Percentiles rank a stretch among this genome's conserved stretches.
Conservation (phyloP, 2,113 vertebrate genomes). For the Sakesphorus luctuosus region DNA sequence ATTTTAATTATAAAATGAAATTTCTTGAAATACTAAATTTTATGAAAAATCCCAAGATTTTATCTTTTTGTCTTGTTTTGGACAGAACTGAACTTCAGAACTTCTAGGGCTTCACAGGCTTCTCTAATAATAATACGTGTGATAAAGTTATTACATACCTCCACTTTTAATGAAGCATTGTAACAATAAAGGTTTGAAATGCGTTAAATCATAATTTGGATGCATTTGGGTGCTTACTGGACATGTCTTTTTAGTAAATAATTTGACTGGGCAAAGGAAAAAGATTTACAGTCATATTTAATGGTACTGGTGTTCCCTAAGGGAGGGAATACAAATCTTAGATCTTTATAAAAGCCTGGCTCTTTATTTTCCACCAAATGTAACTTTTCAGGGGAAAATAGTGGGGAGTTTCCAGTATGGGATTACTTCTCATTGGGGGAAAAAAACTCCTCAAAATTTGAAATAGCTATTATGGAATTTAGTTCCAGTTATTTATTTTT, state of each 20-base stretch:
- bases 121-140: neutral
- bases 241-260: neutral
- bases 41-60: neutral
- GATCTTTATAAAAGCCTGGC: neutral
- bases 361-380: neutral
- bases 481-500: neutral
- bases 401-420: neutral
- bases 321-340: neutral
- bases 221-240: neutral
- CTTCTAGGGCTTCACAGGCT: neutral
- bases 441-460: neutral
- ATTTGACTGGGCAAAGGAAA: neutral
- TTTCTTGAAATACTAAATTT: neutral
- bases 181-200: neutral
- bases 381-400: neutral
- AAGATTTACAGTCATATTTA: neutral
- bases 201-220: neutral
- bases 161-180: neutral
- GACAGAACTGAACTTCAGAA: neutral
- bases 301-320: neutral
- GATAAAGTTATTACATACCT: neutral
- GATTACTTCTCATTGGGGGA: neutral
- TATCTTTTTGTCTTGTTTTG: neutral
- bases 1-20: neutral
- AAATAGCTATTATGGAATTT: neutral